Conservation (phyloP, 2,113 vertebrate genomes). For the Clarias macrocephalus region DNA sequence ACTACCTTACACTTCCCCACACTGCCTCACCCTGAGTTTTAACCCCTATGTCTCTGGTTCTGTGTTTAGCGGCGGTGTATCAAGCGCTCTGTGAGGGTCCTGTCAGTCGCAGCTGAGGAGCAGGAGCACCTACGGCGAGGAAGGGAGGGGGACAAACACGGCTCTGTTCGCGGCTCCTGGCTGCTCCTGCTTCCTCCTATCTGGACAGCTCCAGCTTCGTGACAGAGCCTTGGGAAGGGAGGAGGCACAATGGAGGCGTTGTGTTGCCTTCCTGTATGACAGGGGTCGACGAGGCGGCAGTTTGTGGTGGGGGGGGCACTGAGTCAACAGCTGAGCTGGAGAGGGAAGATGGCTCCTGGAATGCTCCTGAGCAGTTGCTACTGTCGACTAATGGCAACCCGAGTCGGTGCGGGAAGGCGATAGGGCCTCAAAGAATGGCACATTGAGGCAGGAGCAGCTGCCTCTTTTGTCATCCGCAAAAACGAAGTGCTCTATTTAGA, state of each 20-base stretch:
- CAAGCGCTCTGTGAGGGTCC: neutral
- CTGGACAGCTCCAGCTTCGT: slow-evolving; percentile 71
- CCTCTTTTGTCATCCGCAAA: slow-evolving; percentile 85
- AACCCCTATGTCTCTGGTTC: neutral
- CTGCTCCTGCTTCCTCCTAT: slow-evolving; percentile 76
- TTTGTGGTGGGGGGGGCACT: slow-evolving; percentile 66
- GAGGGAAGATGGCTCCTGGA: slow-evolving; percentile 91
- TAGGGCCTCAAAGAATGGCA: slow-evolving; percentile 94
- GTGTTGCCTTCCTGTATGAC: slow-evolving; percentile 84
- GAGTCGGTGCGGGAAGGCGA: slow-evolving; percentile 95
- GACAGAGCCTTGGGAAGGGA: slow-evolving; percentile 46
- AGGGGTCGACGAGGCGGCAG: slow-evolving; percentile 45
- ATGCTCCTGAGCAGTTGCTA: slow-evolving; percentile 93
- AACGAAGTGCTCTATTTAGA: slow-evolving; percentile 64
- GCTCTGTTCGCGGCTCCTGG: slow-evolving; percentile 68
- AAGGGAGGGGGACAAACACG: slow-evolving; percentile 63
- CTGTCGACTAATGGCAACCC: slow-evolving; percentile 99
- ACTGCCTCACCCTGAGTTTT: neutral
- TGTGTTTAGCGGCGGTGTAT: neutral
- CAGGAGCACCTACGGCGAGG: slow-evolving; percentile 41
- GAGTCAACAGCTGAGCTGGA: slow-evolving; percentile 91
- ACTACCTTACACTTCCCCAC: neutral
- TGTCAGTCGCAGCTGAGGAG: slow-evolving; percentile 32
- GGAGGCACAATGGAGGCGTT: slow-evolving; percentile 89
- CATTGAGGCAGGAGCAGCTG: slow-evolving; percentile 94